Conservation (phyloP, 2,113 vertebrate genomes). For the Acanthochromis polyacanthus region DNA sequence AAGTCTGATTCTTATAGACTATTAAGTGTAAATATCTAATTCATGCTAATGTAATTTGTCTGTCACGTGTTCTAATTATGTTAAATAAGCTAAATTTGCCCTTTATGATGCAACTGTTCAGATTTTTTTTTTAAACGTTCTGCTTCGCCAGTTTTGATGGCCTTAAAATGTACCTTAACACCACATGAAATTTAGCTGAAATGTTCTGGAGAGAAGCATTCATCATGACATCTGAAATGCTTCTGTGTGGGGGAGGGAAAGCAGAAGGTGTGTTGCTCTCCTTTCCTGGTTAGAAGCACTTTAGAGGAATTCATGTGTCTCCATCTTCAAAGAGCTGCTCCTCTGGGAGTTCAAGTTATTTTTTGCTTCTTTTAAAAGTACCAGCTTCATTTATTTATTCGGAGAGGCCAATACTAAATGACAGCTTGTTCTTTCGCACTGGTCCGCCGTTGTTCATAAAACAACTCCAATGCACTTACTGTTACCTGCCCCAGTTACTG, state of each 20-base stretch:
- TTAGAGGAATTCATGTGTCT: slow-evolving; percentile 59
- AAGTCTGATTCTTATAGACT: background rate
- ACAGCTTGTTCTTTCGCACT: slow-evolving; percentile 35
- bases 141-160: too few species aligned
- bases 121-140: background rate
- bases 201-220: background rate
- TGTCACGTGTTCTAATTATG: background rate
- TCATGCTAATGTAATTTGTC: background rate
- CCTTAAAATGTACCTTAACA: background rate
- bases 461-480: slow-evolving; percentile 7
- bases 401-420: slow-evolving; percentile 50
- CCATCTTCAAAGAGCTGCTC: slow-evolving; percentile 57
- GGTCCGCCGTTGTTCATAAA: slow-evolving; percentile 9
- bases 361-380: slow-evolving; percentile 73
- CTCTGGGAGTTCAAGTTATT: slow-evolving; percentile 74
- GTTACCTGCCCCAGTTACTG: slow-evolving; percentile 36
- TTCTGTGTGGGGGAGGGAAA: slow-evolving; percentile 4
- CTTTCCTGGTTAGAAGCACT: slow-evolving; percentile 40
- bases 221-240: slow-evolving; percentile 3
- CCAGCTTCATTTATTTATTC: slow-evolving; percentile 71
- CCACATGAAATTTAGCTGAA: background rate
- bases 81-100: background rate
- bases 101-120: background rate
- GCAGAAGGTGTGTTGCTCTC: background rate
- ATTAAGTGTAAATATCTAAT: background rate